Conservation (phyloP, 2,797 vertebrate genomes). For the Staurois parvus region DNA sequence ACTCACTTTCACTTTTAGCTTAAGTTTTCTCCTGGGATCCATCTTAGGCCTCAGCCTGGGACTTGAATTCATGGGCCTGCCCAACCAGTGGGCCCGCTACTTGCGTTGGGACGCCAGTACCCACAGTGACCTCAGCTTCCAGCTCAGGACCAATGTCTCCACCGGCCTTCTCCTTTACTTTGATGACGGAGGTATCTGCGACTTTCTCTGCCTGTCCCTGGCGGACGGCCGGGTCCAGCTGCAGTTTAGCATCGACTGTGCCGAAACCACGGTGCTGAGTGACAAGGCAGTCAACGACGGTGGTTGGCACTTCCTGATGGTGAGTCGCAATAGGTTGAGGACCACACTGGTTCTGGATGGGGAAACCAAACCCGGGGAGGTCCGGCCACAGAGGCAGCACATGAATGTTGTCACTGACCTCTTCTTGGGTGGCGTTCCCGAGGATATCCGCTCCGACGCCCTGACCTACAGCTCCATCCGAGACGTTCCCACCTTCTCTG, state of each 20-base stretch:
- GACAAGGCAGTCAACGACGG: constrained; percentile 89
- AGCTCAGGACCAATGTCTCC: constrained; percentile 91
- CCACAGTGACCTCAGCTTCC: constrained; percentile 92
- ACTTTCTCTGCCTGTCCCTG: constrained; percentile 90
- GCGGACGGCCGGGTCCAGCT: constrained; percentile 88
- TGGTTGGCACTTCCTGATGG: constrained; percentile 90
- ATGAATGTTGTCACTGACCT: constrained; percentile 97
- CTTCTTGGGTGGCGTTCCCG: constrained; percentile 91
- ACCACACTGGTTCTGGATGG: constrained; percentile 89
- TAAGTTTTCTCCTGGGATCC: constrained; percentile 85
- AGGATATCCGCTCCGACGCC: constrained; percentile 87
- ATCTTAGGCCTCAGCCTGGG: constrained; percentile 84
- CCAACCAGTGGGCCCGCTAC: constrained; percentile 95
- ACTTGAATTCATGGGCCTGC: constrained; percentile 93
- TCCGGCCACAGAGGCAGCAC: constrained; percentile 88
- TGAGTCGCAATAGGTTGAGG: constrained; percentile 87
- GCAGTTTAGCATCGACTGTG: constrained; percentile 92
- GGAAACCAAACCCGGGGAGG: constrained; percentile 84
- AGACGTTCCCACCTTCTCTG: constrained; percentile 85
- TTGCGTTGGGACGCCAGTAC: constrained; percentile 96
- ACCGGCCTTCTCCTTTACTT: constrained; percentile 93
- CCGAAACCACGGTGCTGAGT: constrained; percentile 85
- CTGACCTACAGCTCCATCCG: constrained; percentile 88
- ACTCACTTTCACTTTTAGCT: constrained; percentile 77
- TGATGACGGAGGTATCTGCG: constrained; percentile 94